phyloP scores from a whole-genome alignment of 2,113 vertebrate genomes.

The Sula dactylatra region DNA sequence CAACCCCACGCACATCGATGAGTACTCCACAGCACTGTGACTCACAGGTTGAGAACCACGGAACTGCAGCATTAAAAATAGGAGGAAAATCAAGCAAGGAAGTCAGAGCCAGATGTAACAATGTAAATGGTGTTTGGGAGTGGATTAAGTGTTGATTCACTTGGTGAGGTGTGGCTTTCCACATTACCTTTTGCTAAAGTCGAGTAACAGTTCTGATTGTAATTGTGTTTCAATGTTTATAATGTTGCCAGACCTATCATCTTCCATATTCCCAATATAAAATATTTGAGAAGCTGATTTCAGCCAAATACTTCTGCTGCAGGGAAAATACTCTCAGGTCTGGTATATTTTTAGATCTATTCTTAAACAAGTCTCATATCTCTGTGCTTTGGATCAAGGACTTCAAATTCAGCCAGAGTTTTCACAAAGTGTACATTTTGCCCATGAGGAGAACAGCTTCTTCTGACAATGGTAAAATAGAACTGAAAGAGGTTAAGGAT shows the following conservation, averaged over 20 bases:
- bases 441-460: background rate
- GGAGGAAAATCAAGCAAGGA: background rate
- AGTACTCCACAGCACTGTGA: background rate
- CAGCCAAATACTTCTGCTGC: background rate
- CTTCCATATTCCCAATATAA: background rate
- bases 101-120: background rate
- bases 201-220: background rate
- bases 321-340: background rate
- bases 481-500: background rate
- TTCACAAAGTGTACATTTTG: background rate
- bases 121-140: background rate
- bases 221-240: background rate
- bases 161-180: background rate
- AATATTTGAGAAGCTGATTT: background rate
- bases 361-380: background rate
- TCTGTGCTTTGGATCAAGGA: background rate
- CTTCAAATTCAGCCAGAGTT: background rate
- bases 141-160: background rate
- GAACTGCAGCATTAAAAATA: background rate
- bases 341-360: background rate
- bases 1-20: background rate
- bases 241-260: background rate
- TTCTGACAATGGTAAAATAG: background rate
- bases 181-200: background rate
- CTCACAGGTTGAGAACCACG: background rate